Percentiles rank a stretch among this genome's conserved stretches.
phyloP scores from a whole-genome alignment of 64 coral and sea anemone genomes.

The Dendrophyllia cribrosa region DNA sequence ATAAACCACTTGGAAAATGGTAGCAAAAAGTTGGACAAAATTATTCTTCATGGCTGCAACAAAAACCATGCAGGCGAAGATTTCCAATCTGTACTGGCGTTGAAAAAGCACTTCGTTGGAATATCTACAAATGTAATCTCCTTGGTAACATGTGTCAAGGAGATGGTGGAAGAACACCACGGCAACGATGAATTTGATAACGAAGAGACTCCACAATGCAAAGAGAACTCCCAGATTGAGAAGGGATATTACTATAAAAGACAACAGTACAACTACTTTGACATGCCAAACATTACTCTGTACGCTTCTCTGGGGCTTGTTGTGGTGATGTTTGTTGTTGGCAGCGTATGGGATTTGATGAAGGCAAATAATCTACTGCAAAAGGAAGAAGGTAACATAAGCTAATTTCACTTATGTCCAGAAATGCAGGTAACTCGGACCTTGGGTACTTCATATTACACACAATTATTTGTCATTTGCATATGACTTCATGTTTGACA shows the following conservation, averaged over 20 bases:
- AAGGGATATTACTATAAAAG: neutral
- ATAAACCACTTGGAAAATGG: neutral
- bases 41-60: neutral
- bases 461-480: neutral
- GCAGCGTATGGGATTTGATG: conserved; percentile 5
- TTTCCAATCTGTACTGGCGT: neutral
- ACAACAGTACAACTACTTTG: neutral
- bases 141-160: neutral
- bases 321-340: neutral
- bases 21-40: neutral
- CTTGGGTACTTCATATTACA: too few relatives aligned
- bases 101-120: neutral
- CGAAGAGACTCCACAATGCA: neutral
- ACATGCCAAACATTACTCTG: neutral
- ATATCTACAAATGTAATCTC: neutral
- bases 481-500: too few relatives aligned
- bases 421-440: too few relatives aligned
- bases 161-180: neutral
- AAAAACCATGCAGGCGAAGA: neutral
- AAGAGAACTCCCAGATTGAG: neutral
- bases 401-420: neutral
- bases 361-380: neutral
- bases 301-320: neutral
- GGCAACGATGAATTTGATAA: neutral
- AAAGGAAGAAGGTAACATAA: neutral